Base-by-base conservation (phyloP, 2,888 invertebrate genomes). In the Leptopilina syphax region DNA sequence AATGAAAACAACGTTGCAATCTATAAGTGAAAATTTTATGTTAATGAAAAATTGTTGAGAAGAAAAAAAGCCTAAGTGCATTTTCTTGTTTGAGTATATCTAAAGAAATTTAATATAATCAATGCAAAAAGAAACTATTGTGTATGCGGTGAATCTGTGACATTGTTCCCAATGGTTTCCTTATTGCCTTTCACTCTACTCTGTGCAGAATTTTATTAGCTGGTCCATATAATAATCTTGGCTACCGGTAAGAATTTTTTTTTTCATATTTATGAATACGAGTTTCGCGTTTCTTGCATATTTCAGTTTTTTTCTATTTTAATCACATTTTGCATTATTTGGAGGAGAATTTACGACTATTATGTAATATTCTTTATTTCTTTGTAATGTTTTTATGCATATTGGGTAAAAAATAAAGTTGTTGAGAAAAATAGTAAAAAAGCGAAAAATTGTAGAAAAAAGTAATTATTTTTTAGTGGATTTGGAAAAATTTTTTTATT, bases 151-250 rank as follows among this genome's bases (percentile, higher is more conserved):
- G 73, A 73, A n/a, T 73, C 54, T 34, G 54, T 73, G 54, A 57
- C 54, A 73, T 73, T 73, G 57, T 73, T 73, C 34, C 54, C 73
- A 27, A 34, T 73, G 70, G 54, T 70, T 27, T 70, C 34, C 54
- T 34, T 34, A n/a, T 57, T 57, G n/a, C 73, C 73, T 73, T 57
- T 73, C 70, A 70, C 70, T 70, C 18, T 50, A 70, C 70, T 50
- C 13, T 50, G 18, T 70, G 50, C 70, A 50, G 70, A 50, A 24
- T 54, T 24, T 50, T 13, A 70, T 24, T 70, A 50, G 47, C 70
- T 70, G 70, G 50, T 50, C 70, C 50, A 27, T 54, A 70, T 70
- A 18, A 54, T 73, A 57, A 73, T 73, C 34, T 50, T 13, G 24
- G 13, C 27, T 73, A 57, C 54, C 54, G 27, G 73, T 73, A 73